Evolutionary conservation across 64 coral and sea anemone genomes (phyloP), one percentile per base, ranked within the genome.

Genomic region (Montipora foliosa): DNA sequence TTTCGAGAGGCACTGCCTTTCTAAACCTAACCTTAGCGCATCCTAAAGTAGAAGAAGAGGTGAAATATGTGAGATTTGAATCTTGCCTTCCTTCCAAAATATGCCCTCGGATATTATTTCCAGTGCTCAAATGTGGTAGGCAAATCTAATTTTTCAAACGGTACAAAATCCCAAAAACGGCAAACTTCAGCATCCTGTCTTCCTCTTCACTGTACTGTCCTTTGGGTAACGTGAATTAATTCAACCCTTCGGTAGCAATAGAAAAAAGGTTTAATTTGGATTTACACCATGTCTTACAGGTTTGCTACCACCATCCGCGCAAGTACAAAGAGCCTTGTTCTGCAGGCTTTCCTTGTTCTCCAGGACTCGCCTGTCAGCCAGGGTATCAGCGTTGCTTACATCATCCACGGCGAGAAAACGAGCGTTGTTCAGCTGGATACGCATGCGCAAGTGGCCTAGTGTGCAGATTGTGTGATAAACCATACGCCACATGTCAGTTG

Each of bases 401-500:
- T 83, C 75, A 89, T 72, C 97, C 97, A 14, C 74, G 97, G 71
- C 46, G 60, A 14, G 97, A 99, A 91, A 92, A 94, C 53, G 97
- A 99, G 37, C 89, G 72, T 16, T 99, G 97, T 60, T 99, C 97
- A 16, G 81, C 90, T 22, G 97, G 97, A 13, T 99, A 94, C 67
- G 78, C 86, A 20, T 99, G 97, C 62, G 70, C 81, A 53, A 73
- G 47, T 44, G 94, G 91, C 19, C 50, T 99, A 53, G 88, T 81
- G 13, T 99, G 97, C 51, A 91, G 92, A 9, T 57, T 96, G 17
- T 99, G 97, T 82, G 89, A 79, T 22, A 79, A 84, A 62, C 95
- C 94, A 4, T 93, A 92, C 55, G 60, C 94, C 44, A 99, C 97
- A 16, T 99, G 97, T 91, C 97, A 99, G 86, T 5, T 99, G 21